Conservation (phyloP, 2,113 vertebrate genomes). For the Bujurquina vittata region DNA sequence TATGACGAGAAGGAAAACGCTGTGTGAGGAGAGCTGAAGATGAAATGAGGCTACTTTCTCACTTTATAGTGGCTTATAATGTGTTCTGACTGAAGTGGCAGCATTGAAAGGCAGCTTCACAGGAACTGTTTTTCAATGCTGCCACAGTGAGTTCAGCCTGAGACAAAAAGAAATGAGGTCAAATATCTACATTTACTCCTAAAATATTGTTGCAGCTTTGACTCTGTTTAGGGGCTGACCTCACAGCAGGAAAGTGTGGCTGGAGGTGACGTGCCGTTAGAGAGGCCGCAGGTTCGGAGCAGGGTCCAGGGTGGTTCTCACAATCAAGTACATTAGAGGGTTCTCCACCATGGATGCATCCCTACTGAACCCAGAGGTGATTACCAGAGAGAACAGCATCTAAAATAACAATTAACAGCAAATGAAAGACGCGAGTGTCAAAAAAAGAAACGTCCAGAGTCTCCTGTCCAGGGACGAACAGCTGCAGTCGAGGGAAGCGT, state of each 20-base stretch:
- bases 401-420: not conserved
- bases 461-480: not conserved
- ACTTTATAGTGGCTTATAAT: not conserved
- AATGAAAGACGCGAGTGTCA: not conserved
- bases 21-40: not conserved
- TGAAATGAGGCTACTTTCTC: not conserved
- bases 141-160: too few species aligned
- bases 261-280: too few species aligned
- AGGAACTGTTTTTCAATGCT: too few species aligned
- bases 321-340: not conserved
- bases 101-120: too few species aligned
- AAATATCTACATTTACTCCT: not conserved
- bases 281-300: too few species aligned
- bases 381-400: not conserved
- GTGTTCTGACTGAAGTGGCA: not conserved
- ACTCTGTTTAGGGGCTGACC: not conserved
- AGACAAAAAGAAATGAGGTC: accelerated
- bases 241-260: not conserved
- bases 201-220: not conserved
- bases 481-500: not conserved
- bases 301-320: not conserved
- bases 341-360: not conserved
- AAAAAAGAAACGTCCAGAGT: not conserved
- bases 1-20: not conserved
- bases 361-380: not conserved